Percentiles rank a stretch among this genome's conserved stretches.
Conservation (phyloP, 2,113 vertebrate genomes). For the Irena cyanogastra region DNA sequence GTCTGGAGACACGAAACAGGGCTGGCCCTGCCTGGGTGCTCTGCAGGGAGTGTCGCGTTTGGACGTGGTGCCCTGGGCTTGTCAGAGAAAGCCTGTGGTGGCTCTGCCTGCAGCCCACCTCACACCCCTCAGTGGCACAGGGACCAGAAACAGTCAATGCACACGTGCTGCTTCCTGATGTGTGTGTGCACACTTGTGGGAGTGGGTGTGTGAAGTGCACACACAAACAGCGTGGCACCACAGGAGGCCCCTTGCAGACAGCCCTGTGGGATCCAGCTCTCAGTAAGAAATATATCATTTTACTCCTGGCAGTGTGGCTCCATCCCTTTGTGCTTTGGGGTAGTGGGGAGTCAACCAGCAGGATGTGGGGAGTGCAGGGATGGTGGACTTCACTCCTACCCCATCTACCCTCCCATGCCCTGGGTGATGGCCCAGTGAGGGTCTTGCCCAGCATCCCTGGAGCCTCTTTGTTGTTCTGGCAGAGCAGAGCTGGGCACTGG, state of each 20-base stretch:
- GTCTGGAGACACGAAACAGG: background rate
- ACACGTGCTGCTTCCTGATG: rapidly evolving
- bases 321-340: background rate
- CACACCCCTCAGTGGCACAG: rapidly evolving
- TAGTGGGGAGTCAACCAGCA: rapidly evolving
- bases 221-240: rapidly evolving
- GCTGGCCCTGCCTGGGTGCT: background rate
- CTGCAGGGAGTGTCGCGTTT: rapidly evolving
- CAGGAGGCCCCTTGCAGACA: background rate
- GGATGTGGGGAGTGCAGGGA: background rate
- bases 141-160: background rate
- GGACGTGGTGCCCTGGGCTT: rapidly evolving
- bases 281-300: constrained; percentile 9
- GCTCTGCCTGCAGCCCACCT: background rate
- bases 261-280: background rate
- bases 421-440: background rate
- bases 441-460: background rate
- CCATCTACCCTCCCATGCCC: background rate
- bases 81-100: background rate
- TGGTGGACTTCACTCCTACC: background rate
- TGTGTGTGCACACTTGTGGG: background rate
- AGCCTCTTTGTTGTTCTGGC: rapidly evolving
- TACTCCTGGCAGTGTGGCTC: background rate
- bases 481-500: background rate
- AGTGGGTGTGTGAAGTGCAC: rapidly evolving